Evolutionary conservation across 1,140 invertebrate species (phyloP).

Genomic region (Halesus radiatus): DNA sequence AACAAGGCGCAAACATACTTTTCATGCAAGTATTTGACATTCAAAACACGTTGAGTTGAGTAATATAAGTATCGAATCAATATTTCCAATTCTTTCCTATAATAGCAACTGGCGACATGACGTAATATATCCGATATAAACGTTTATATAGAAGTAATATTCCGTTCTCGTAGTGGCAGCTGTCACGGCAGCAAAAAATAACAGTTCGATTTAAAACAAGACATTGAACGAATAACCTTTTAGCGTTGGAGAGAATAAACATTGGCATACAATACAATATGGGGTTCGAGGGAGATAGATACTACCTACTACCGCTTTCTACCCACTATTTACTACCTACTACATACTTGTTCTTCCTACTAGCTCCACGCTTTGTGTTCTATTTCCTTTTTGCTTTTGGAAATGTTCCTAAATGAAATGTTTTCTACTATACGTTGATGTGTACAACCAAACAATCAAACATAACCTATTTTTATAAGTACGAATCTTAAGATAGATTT

Average conservation of each 20-base stretch:
- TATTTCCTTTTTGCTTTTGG: too few relatives aligned
- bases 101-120: slow-evolving; percentile 42
- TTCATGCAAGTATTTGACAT: slow-evolving; percentile 4
- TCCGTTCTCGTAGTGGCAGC: slow-evolving; percentile 49
- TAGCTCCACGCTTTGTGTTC: too few relatives aligned
- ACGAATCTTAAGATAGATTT: too few relatives aligned
- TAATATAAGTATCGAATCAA: slow-evolving; percentile 29
- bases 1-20: not conserved
- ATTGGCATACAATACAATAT: slow-evolving; percentile 51
- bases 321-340: too few relatives aligned
- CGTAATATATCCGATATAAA: slow-evolving; percentile 39
- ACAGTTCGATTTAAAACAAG: slow-evolving; percentile 57
- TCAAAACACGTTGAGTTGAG: slow-evolving; percentile 31
- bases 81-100: slow-evolving; percentile 34
- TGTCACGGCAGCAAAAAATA: slow-evolving; percentile 51
- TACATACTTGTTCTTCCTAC: not conserved
- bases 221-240: slow-evolving; percentile 55
- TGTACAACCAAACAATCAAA: too few relatives aligned
- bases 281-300: slow-evolving; percentile 9
- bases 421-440: too few relatives aligned
- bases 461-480: too few relatives aligned
- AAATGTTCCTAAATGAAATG: too few relatives aligned
- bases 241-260: slow-evolving; percentile 52
- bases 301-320: not conserved
- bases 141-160: slow-evolving; percentile 46